Base-by-base conservation (phyloP, 2,888 invertebrate genomes). In the Idaea biselata region DNA sequence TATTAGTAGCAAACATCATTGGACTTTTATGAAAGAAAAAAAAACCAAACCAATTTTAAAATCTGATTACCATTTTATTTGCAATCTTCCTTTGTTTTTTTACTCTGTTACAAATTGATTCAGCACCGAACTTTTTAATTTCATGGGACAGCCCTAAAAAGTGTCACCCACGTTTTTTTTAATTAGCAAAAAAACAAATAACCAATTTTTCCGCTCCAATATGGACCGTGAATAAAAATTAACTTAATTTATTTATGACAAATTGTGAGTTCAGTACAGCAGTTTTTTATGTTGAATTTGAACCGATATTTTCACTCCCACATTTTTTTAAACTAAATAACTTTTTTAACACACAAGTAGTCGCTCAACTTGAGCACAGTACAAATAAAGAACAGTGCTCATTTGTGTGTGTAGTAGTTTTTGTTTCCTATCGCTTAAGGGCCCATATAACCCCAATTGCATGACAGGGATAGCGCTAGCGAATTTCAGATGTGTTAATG, bases 91-190 rank as follows among this genome's bases (percentile, higher is more conserved):
- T 60, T 66, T 65, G 60, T 65, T 70, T 64, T 58, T 63, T 60
- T 58, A 58, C 73, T 72, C 74, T 11, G 80, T 70, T 73, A 76
- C 81, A 72, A 83, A 84, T 83, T 68, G 76, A 78, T 83, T 80
- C 62, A 60, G 63, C 55, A 32, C 63, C 67, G 64, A 66, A 76
- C 73, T 68, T 70, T 73, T 71, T 77, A 80, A 74, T 69, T 80
- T 79, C 85, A 86, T 88, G 88, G 82, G 88, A 88, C 69, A 59
- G 58, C 57, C 63, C 70, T 58, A 88, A 89, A 89, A 91, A 91
- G 83, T 75, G 83, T 83, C 87, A 87, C 90, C 89, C 91, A 88
- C 83, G 82, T 75, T 80, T 80, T 83, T n/a, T 80, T 71, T 77
- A 63, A 58, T 60, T 55, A 16, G 16, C 60, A 63, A 60, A 74